phyloP scores from a whole-genome alignment of 2,888 invertebrate genomes.

The Timema cristinae region DNA sequence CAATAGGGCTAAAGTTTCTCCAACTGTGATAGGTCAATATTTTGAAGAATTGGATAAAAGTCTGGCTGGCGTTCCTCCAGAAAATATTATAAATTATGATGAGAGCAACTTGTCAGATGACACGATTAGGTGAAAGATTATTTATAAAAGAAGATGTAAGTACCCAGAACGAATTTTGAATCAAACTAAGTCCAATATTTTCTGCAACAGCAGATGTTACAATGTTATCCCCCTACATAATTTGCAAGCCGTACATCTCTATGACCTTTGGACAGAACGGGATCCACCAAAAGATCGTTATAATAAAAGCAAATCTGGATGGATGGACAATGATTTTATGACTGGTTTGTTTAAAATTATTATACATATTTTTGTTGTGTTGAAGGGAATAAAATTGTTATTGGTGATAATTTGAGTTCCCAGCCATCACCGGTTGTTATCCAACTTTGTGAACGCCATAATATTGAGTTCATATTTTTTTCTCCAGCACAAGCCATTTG shows the following conservation, averaged over 20 bases:
- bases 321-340: slow-evolving; percentile 33
- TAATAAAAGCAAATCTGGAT: slow-evolving; percentile 41
- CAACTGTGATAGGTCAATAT: slow-evolving; percentile 30
- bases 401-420: slow-evolving; percentile 42
- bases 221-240: slow-evolving; percentile 43
- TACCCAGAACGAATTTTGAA: slow-evolving; percentile 42
- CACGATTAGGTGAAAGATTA: slow-evolving; percentile 34
- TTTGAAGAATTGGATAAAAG: slow-evolving; percentile 31
- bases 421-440: slow-evolving; percentile 37
- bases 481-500: slow-evolving; percentile 33
- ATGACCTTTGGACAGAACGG: slow-evolving; percentile 41
- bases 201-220: slow-evolving; percentile 41
- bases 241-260: slow-evolving; percentile 44
- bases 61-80: slow-evolving; percentile 29
- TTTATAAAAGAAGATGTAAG: slow-evolving; percentile 37
- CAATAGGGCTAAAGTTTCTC: slow-evolving; percentile 29
- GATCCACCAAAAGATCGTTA: slow-evolving; percentile 41
- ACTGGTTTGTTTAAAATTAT: slow-evolving; percentile 36
- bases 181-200: slow-evolving; percentile 39
- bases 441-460: slow-evolving; percentile 35
- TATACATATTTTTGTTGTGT: slow-evolving; percentile 34
- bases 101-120: slow-evolving; percentile 35
- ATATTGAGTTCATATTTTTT: slow-evolving; percentile 31
- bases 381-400: slow-evolving; percentile 37
- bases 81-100: slow-evolving; percentile 40